A percentile compares a stretch with the other conserved stretches of the same genome.
phyloP scores from a whole-genome alignment of 2,888 invertebrate genomes.

The Galerucella nymphaeae region DNA sequence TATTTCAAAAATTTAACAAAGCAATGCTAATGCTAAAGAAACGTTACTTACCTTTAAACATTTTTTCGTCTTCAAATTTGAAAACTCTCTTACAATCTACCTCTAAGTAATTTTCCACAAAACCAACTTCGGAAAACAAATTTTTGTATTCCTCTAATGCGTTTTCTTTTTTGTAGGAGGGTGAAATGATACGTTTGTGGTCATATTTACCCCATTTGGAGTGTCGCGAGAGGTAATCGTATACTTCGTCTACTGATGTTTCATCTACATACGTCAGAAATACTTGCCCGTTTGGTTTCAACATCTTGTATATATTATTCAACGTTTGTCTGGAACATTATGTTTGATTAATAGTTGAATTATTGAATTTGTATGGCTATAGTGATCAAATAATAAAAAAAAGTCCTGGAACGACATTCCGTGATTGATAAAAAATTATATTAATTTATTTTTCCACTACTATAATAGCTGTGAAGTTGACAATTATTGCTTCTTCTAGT shows the following conservation, averaged over 20 bases:
- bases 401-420: too few species aligned
- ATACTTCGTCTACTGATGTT: constrained; percentile 30
- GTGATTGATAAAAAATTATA: too few species aligned
- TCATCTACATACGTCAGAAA: constrained; percentile 69
- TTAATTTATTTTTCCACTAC: too few species aligned
- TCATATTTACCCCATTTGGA: constrained; percentile 37
- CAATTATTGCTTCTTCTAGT: too few species aligned
- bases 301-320: constrained; percentile 72
- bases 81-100: constrained; percentile 8
- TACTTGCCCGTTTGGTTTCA: constrained; percentile 76
- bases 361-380: too few species aligned
- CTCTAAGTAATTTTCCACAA: constrained; percentile 11
- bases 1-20: background rate
- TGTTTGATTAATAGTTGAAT: background rate
- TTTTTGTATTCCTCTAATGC: constrained; percentile 20
- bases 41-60: constrained; percentile 21
- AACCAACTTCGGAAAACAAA: constrained; percentile 24
- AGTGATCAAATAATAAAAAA: too few species aligned
- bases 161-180: constrained; percentile 21
- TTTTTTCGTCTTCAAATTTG: constrained; percentile 21
- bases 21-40: too few species aligned
- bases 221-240: constrained; percentile 24
- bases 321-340: constrained; percentile 68
- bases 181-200: constrained; percentile 31
- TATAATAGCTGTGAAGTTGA: too few species aligned